These are phyloP conservation scores for Drosophila mercatorum DNA, from an alignment of 2,888 invertebrate species.

Conservation along the genomic window DNA sequence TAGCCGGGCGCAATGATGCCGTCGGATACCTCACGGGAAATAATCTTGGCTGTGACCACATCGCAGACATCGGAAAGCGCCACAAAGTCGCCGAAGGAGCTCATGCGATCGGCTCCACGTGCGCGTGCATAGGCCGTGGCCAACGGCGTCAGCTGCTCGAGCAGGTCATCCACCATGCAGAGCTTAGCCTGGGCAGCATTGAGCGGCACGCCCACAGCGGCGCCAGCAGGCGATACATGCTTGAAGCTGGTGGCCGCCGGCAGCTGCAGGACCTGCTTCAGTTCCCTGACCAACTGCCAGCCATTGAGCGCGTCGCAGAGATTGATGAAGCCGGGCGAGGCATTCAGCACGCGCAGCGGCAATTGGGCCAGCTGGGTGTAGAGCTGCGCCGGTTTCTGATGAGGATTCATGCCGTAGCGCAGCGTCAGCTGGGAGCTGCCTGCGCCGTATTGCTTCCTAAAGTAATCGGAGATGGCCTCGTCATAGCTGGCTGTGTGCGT, in stretches of 20 bases:
- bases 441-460: conserved; percentile 94
- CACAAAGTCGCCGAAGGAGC: conserved; percentile 99
- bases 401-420: conserved; percentile 99
- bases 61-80: conserved; percentile 97
- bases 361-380: conserved; percentile 91
- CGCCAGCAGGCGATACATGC: conserved; percentile 99
- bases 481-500: conserved; percentile 98
- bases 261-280: conserved; percentile 90
- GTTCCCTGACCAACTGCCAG: conserved; percentile 97
- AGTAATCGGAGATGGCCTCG: conserved; percentile 96
- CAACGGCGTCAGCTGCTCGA: conserved; percentile 90
- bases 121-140: conserved; percentile 98
- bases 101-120: conserved; percentile 99
- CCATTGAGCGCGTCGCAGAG: conserved; percentile 98
- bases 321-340: conserved; percentile 98
- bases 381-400: conserved; percentile 97
- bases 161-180: conserved; percentile 96
- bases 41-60: conserved; percentile 94
- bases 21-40: conserved; percentile 97
- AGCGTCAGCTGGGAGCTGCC: conserved; percentile 92
- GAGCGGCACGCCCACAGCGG: conserved; percentile 94
- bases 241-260: conserved; percentile 99
- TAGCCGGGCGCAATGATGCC: conserved; percentile 99
- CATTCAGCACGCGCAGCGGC: conserved; percentile 95
- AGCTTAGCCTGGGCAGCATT: conserved; percentile 91